phyloP scores from a whole-genome alignment of 1,140 invertebrate species.

The Phymorhynchus buccinoides region DNA sequence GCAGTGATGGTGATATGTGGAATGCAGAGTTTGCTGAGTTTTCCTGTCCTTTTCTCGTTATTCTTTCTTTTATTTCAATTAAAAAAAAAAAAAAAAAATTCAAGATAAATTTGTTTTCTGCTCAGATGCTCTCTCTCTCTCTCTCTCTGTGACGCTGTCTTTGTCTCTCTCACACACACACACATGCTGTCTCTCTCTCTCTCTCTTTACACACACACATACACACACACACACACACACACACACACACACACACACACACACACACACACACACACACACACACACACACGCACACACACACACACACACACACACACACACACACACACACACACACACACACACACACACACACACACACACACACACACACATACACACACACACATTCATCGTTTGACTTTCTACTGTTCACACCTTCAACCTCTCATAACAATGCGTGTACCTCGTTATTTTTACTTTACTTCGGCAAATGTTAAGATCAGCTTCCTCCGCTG shows the following conservation, averaged over 20 bases:
- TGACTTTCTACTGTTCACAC: neutral
- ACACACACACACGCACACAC: neutral
- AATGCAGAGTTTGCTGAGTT: neutral
- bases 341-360: neutral
- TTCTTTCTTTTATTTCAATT: neutral
- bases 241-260: constrained; percentile 9
- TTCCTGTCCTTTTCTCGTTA: neutral
- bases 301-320: constrained; percentile 5
- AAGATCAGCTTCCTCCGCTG: too few relatives aligned
- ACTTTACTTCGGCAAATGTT: too few relatives aligned
- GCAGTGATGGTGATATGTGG: neutral
- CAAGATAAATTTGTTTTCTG: too few relatives aligned
- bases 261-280: constrained; percentile 11
- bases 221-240: neutral
- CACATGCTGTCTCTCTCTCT: too few relatives aligned
- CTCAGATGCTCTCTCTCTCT: too few relatives aligned
- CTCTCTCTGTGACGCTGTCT: too few relatives aligned
- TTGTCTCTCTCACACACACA: too few relatives aligned
- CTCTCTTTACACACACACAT: neutral
- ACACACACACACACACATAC: neutral
- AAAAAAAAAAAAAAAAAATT: neutral
- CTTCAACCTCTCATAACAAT: too few relatives aligned
- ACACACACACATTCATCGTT: neutral
- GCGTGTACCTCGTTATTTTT: too few relatives aligned
- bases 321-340: constrained; percentile 11